Evolutionary conservation across 2,113 vertebrate genomes (phyloP), one percentile per base, ranked within the genome.

Genomic region (Eonycteris spelaea): DNA sequence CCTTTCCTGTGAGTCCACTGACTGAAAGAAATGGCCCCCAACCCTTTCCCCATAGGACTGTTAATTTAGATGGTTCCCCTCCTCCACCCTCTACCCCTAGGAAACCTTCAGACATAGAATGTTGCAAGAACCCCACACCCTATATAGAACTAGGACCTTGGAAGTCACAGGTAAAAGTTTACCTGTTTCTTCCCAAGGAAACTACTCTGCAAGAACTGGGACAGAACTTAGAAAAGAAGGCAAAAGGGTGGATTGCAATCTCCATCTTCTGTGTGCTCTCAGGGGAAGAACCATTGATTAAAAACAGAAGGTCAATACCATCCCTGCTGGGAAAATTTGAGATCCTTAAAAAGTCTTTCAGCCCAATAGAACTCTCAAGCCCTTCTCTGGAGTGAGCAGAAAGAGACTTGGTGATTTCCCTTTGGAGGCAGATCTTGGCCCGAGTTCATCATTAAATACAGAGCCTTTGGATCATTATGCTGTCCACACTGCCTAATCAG

Each of bases 271-370:
- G 30, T 16, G 18, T 16, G 40, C n/a, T 51, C 93, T 65, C 53
- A 10, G 8, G 91, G 80, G 61, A 94, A 35, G 75, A 94, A 67
- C 43, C 45, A 9, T 16, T 96, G 71, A 95, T 77, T 95, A 86
- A 84, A 94, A 88, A 59, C 0, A 59, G 57, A 59, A 59, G 22
- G n/a, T 93, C 86, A 90, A 33, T 43, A 63, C 87, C 53, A 14
- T 77, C 74, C 40, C 33, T 68, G 18, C 48, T 61, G 65, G n/a
- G 88, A 55, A 82, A 75, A 84, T 40, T 67, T 40, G n/a, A 94
- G 95, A 73, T 88, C 21, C 33, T 55, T 95, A 84, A 97, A 92
- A 88, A 92, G 93, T 61, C 87, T 95, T 93, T 97, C 85, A 82
- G 45, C 30, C 70, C 48, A 61, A 38, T 48, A 95, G 75, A n/a